Base-by-base conservation (phyloP, 2,797 vertebrate genomes). In the Typhlichthys eigenmanni region DNA sequence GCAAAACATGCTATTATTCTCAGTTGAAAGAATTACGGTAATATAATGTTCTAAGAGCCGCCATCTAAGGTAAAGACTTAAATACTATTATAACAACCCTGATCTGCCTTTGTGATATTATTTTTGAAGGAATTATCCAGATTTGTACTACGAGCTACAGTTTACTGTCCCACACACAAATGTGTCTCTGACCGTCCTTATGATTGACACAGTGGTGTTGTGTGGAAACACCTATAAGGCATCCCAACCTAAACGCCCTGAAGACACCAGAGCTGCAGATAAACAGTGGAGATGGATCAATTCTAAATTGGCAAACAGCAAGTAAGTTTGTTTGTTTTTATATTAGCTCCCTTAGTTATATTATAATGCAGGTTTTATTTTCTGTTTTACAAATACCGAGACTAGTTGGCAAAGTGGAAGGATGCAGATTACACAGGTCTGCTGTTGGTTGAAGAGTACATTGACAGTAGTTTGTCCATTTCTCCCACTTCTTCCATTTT, bases 131-230 rank as follows among this genome's bases (percentile, higher is more conserved):
- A 77, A 81, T 11, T 92, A 82, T 59, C 88, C 87, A 0, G 66
- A 69, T 17, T 80, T 90, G 11, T 90, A 90, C 66, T 90, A 91
- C 17, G 60, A 89, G 48, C 78, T 92, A 0, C 17, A 62, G 13
- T 87, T 91, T 29, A 79, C 72, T 43, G 62, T 88, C 64, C 88
- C 88, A 12, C 65, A 62, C 56, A 78, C 82, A 19, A 89, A 87
- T 8, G 17, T 76, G 32, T 76, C 85, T 0, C 4, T 90, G 79
- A 85, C 66, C 0, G 52, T 92, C 52, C 71, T 92, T 68, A 91
- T 92, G 90, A 85, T 88, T 8, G 90, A 92, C 63, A 92, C 89
- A 0, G 88, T 90, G 65, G 57, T 84, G 24, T 60, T 91, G 29
- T 92, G 90, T 77, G 90, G 90, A 3, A 90, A 92, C 74, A 90